Percentiles rank a stretch among this genome's conserved stretches.
phyloP scores from a whole-genome alignment of 2,797 vertebrate species.

The Amphiprion clarkii region DNA sequence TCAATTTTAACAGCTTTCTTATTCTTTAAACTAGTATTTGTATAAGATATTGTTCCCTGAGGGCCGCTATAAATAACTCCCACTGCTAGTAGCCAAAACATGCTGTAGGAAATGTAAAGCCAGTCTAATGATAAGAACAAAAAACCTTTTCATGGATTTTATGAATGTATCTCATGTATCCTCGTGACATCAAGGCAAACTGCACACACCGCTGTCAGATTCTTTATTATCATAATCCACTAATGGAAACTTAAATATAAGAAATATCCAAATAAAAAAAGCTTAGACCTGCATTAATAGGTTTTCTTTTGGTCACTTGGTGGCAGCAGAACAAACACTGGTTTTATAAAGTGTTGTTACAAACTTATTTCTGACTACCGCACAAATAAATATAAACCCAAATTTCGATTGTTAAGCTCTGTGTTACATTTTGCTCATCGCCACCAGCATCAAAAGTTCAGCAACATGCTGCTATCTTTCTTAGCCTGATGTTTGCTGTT shows the following conservation, averaged over 20 bases:
- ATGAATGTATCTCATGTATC: too few species aligned
- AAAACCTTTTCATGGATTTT: too few species aligned
- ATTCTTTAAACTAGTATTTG: not conserved
- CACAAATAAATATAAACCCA: not conserved
- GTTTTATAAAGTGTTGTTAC: not conserved
- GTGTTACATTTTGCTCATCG: not conserved
- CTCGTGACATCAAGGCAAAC: too few species aligned
- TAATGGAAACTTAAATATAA: not conserved
- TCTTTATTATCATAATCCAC: not conserved
- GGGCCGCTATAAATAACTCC: not conserved
- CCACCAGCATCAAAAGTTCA: too few species aligned
- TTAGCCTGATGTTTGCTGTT: too few species aligned
- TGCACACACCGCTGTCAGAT: too few species aligned
- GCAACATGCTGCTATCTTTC: too few species aligned
- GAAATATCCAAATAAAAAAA: too few species aligned
- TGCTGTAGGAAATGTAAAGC: not conserved
- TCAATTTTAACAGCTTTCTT: not conserved
- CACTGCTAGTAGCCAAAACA: not conserved
- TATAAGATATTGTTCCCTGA: not conserved
- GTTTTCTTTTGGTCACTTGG: slow-evolving; percentile 11
- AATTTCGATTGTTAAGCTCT: not conserved
- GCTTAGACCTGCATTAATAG: not conserved
- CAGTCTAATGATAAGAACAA: not conserved
- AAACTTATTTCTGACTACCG: not conserved
- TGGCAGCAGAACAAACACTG: slow-evolving; percentile 18